These are phyloP conservation scores for Anolis apletophallus DNA, from an alignment of 2,797 vertebrate genomes.

Conservation along the genomic window DNA sequence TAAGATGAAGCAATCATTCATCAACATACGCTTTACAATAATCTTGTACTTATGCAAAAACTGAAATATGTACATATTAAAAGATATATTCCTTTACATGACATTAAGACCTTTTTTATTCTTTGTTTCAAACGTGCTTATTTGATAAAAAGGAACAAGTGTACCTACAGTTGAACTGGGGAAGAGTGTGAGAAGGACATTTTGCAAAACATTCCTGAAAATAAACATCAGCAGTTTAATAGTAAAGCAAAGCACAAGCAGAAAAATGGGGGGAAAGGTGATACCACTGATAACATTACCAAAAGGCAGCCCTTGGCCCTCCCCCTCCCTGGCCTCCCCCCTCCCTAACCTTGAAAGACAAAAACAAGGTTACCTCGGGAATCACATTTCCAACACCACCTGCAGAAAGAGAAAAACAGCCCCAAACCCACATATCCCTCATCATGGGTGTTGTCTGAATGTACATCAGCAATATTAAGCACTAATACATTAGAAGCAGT, in stretches of 20 bases:
- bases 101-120: slow-evolving; percentile 77
- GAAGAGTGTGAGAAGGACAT: slow-evolving; percentile 88
- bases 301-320: slow-evolving; percentile 67
- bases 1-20: slow-evolving; percentile 77
- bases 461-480: slow-evolving; percentile 76
- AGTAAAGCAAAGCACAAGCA: slow-evolving; percentile 79
- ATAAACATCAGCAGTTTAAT: slow-evolving; percentile 91
- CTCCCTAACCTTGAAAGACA: slow-evolving; percentile 63
- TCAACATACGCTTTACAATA: slow-evolving; percentile 66
- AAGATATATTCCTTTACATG: slow-evolving; percentile 75
- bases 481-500: slow-evolving; percentile 76
- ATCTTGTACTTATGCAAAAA: slow-evolving; percentile 73
- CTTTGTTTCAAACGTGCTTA: slow-evolving; percentile 84
- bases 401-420: slow-evolving; percentile 74
- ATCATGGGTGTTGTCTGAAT: slow-evolving; percentile 67
- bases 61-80: slow-evolving; percentile 66
- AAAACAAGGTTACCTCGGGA: slow-evolving; percentile 81
- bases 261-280: slow-evolving; percentile 62
- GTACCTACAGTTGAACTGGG: slow-evolving; percentile 94
- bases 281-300: slow-evolving; percentile 54
- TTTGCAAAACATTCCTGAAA: slow-evolving; percentile 91
- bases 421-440: slow-evolving; percentile 71
- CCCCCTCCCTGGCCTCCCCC: slow-evolving; percentile 65
- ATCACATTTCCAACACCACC: slow-evolving; percentile 81
- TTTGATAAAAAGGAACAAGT: slow-evolving; percentile 88